Conservation (phyloP, 1,140 invertebrate genomes). For the Neelides sp. region DNA sequence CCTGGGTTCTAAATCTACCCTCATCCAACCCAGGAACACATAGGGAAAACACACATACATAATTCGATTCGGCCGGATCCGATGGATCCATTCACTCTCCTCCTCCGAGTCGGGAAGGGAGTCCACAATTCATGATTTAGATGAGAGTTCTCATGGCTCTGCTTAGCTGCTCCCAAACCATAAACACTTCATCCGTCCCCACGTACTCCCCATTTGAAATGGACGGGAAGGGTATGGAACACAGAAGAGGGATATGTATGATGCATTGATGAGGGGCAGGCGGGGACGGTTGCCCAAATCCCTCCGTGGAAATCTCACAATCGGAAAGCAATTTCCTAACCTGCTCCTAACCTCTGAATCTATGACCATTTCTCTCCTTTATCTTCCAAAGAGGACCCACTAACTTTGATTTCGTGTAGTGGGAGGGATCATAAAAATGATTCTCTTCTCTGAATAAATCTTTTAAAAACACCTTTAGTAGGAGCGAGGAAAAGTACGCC, state of each 20-base stretch:
- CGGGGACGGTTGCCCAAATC: no score
- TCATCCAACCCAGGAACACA: no score
- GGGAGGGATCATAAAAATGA: conserved; percentile 9
- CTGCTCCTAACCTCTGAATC: conserved; percentile 4
- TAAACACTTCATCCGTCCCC: no score
- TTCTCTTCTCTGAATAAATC: conserved; percentile 16
- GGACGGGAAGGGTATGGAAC: no score
- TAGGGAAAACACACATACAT: no score
- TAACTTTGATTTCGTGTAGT: conserved; percentile 16
- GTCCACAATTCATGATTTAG: no score
- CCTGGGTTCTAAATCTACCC: conserved; percentile 2
- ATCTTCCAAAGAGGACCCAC: conserved; percentile 3
- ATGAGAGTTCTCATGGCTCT: no score
- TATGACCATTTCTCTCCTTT: conserved; percentile 6
- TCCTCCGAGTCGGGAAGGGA: neutral
- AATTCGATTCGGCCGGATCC: conserved; percentile 18
- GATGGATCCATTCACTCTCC: conserved; percentile 1
- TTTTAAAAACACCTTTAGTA: conserved; percentile 13
- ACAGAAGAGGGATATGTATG: no score
- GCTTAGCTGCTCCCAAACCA: no score
- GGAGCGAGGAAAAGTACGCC: no score
- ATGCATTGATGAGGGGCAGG: no score
- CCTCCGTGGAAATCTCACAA: conserved; percentile 8
- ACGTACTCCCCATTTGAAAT: no score
- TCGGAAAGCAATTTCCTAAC: neutral